Conservation (phyloP, 2,797 vertebrate species). For the Leuciscus waleckii region DNA sequence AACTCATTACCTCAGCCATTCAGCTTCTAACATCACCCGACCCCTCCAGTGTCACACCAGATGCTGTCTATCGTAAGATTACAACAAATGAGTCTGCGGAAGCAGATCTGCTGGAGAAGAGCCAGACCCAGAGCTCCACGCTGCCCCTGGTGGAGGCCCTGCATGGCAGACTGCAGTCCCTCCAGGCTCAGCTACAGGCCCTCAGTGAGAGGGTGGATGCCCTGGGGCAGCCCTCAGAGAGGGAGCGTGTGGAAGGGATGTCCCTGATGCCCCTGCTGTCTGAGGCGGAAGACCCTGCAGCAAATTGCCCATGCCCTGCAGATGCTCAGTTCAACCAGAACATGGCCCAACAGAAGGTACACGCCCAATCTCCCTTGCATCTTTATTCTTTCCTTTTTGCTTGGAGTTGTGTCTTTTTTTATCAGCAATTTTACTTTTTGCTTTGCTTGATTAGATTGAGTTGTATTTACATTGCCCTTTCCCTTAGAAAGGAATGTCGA, state of each 20-base stretch:
- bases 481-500: slow-evolving; percentile 65
- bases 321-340: slow-evolving; percentile 79
- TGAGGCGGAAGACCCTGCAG: slow-evolving; percentile 58
- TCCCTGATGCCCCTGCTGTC: slow-evolving; percentile 65
- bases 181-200: slow-evolving; percentile 88
- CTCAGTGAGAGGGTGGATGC: slow-evolving; percentile 87
- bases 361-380: slow-evolving; percentile 44
- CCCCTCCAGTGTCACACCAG: slow-evolving; percentile 82
- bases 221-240: slow-evolving; percentile 72
- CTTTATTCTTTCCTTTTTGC: slow-evolving; percentile 45
- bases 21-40: slow-evolving; percentile 89
- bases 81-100: slow-evolving; percentile 83
- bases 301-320: slow-evolving; percentile 65
- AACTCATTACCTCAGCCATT: slow-evolving; percentile 90
- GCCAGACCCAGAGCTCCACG: slow-evolving; percentile 77
- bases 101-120: slow-evolving; percentile 80
- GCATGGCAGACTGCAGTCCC: slow-evolving; percentile 85
- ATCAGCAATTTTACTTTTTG: slow-evolving; percentile 30
- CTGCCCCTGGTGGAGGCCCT: slow-evolving; percentile 88
- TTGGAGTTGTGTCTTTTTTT: slow-evolving; percentile 40
- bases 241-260: slow-evolving; percentile 78
- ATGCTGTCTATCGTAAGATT: slow-evolving; percentile 81
- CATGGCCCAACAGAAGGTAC: slow-evolving; percentile 85
- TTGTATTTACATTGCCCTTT: slow-evolving; percentile 48
- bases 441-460: slow-evolving; percentile 70